Conservation (phyloP, 2,797 vertebrate genomes). For the Synanceia verrucosa region DNA sequence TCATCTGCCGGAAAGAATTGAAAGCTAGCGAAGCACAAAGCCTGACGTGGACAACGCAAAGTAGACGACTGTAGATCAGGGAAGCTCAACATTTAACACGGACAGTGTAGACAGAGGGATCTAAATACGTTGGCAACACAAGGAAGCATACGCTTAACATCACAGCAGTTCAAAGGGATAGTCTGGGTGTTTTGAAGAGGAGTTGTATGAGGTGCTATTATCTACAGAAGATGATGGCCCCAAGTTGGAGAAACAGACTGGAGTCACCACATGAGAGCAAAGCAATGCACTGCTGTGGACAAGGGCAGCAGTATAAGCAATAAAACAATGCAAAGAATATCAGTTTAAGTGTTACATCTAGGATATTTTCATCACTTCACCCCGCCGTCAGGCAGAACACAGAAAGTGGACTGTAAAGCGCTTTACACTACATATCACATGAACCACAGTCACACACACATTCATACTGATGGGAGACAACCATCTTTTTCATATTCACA, state of each 20-base stretch:
- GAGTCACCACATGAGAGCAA: background rate
- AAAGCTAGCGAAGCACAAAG: constrained; percentile 9
- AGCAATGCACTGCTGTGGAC: background rate
- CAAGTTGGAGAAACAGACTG: background rate
- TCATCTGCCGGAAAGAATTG: constrained; percentile 10
- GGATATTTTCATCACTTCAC: background rate
- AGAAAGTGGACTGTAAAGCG: too few species aligned
- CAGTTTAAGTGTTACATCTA: background rate
- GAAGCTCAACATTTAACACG: background rate
- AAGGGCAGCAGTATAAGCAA: background rate
- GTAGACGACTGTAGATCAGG: constrained; percentile 2
- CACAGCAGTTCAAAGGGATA: background rate
- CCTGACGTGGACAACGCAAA: constrained; percentile 19
- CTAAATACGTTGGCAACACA: constrained; percentile 1
- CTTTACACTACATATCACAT: too few species aligned
- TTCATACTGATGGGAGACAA: too few species aligned
- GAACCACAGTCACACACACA: too few species aligned
- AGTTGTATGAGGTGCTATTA: background rate
- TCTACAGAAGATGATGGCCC: background rate
- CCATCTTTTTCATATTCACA: too few species aligned
- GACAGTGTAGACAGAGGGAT: constrained; percentile 4
- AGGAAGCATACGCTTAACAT: background rate
- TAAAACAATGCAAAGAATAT: too few species aligned
- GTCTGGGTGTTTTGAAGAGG: background rate
- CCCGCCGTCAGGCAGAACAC: background rate